Evolutionary conservation across 2,888 invertebrate species (phyloP), one percentile per base, ranked within the genome.

Genomic region (Cylloceria caligata): DNA sequence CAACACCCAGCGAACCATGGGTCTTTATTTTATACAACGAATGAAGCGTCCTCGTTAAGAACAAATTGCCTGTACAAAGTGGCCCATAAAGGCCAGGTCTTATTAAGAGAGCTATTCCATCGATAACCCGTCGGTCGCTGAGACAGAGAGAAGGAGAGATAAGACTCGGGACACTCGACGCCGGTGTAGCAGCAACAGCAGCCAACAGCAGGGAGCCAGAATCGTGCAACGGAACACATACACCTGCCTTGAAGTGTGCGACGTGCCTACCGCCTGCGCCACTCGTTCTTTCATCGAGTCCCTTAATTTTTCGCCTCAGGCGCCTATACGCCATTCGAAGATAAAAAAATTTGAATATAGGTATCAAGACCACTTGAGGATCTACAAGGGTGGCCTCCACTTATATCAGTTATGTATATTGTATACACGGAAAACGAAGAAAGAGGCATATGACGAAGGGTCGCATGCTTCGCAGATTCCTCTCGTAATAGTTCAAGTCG

Each of bases 41-140:
- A 71, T 73, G 87, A 85, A 86, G 81, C 85, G 84, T 82, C 81
- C 68, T 88, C 86, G 88, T 89, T 88, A 89, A 86, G 86, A 85
- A 86, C 88, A 89, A 90, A 90, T 89, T 89, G 88, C 45, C 42
- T 85, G 86, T 85, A 83, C 84, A 84, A 85, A 88, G 84, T 86
- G 85, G 86, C 84, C 86, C 83, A 85, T 89, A 89, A 90, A 90
- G 88, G 84, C 86, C 81, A 81, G 30, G 52, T 88, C 87, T 89
- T 87, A 90, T 90, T 90, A 90, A 89, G 82, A 83, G 80, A 73
- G 83, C 80, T 55, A 49, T 68, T 67, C 67, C 73, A 72, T 84
- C 83, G 73, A 84, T 65, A 55, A 49, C 13, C 64, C 24, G 49
- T 30, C 65, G 47, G 36, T 68, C 67, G 80, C 42, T 42, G 45